Percentiles rank a stretch among this genome's conserved stretches.
Conservation (phyloP, 1,140 invertebrate species). For the Pentalonia nigronervosa region DNA sequence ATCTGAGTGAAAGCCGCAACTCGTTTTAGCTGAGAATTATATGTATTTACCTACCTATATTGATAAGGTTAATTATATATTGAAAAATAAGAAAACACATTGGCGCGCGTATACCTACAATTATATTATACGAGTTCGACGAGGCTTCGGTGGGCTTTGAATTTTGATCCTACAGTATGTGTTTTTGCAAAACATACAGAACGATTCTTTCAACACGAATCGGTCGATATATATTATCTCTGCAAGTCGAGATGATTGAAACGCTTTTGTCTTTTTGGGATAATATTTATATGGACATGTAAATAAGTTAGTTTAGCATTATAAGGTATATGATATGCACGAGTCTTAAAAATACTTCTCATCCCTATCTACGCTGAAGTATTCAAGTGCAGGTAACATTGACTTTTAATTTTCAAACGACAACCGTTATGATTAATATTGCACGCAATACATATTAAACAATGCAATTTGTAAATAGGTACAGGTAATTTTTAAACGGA, state of each 20-base stretch:
- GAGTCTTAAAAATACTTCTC: not conserved
- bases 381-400: not conserved
- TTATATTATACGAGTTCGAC: not conserved
- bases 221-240: not conserved
- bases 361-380: not conserved
- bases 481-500: not conserved
- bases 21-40: not conserved
- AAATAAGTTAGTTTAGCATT: not conserved
- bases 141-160: not conserved
- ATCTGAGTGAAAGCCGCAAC: constrained; percentile 39
- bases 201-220: not conserved
- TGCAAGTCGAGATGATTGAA: not conserved
- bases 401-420: not conserved
- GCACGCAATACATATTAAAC: too few relatives aligned
- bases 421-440: not conserved
- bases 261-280: not conserved
- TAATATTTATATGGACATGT: not conserved
- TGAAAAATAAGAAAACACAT: constrained; percentile 4
- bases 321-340: not conserved
- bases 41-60: not conserved
- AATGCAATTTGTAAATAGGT: too few relatives aligned
- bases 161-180: not conserved
- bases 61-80: not conserved
- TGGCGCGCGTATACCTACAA: not conserved
- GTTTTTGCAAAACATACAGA: not conserved